A percentile compares a stretch with the other conserved stretches of the same genome.
phyloP scores from a whole-genome alignment of 1,140 invertebrate genomes.

The Leucophenga varia region DNA sequence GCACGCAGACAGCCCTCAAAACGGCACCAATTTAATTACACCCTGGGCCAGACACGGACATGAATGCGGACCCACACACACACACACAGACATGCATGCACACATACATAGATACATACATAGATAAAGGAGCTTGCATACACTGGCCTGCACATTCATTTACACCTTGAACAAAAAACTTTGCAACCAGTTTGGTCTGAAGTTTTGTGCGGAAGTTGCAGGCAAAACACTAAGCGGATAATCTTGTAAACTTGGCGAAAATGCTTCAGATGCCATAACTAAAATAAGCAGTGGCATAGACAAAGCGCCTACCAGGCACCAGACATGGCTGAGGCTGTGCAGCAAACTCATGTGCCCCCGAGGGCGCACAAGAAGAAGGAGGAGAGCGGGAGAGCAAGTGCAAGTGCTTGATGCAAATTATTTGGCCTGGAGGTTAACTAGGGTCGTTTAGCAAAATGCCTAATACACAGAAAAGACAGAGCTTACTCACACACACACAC shows the following conservation, averaged over 20 bases:
- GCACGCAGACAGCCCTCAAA: constrained; percentile 17
- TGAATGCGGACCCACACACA: too few relatives aligned
- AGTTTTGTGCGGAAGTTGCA: constrained; percentile 28
- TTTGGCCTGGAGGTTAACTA: constrained; percentile 51
- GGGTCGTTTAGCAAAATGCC: constrained; percentile 53
- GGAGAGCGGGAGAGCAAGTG: constrained; percentile 3
- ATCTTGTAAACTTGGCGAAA: constrained; percentile 51
- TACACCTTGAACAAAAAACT: constrained; percentile 38
- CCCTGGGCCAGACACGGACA: constrained; percentile 19
- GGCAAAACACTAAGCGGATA: constrained; percentile 40
- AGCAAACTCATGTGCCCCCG: constrained; percentile 28
- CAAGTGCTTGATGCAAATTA: constrained; percentile 51
- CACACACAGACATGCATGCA: neutral
- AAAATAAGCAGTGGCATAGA: constrained; percentile 42
- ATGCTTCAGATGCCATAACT: constrained; percentile 48
- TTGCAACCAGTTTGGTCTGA: constrained; percentile 22
- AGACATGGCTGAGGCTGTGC: too few relatives aligned
- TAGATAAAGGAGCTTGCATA: neutral
- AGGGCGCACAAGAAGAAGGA: constrained; percentile 13
- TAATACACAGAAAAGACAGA: constrained; percentile 32
- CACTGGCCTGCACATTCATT: too few relatives aligned
- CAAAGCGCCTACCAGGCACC: constrained; percentile 10
- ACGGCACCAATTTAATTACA: constrained; percentile 39
- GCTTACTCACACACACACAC: constrained; percentile 15
- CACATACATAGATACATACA: neutral